Conservation (phyloP, 2,113 vertebrate genomes). For the Bos indicus region DNA sequence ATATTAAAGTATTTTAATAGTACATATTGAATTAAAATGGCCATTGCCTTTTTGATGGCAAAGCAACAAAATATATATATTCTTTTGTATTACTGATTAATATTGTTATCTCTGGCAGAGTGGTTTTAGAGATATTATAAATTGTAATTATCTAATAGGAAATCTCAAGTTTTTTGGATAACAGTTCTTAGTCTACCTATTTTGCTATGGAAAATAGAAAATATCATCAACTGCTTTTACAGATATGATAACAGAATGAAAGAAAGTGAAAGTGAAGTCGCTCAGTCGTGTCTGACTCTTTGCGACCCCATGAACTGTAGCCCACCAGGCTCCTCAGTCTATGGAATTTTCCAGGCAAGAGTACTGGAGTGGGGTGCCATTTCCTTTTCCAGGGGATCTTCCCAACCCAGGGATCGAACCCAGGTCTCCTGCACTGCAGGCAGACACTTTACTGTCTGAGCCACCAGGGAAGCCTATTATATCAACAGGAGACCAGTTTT, state of each 20-base stretch:
- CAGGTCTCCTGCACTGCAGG: too few species aligned
- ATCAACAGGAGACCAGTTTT: neutral
- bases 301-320: too few species aligned
- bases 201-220: conserved; percentile 5
- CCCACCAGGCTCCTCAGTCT: too few species aligned
- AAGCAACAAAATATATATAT: neutral
- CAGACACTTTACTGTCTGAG: too few species aligned
- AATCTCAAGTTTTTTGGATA: neutral
- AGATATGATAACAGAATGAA: neutral
- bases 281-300: too few species aligned
- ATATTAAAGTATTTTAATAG: neutral
- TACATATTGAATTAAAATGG: neutral
- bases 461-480: neutral
- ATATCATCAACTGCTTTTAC: neutral
- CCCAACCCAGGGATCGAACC: too few species aligned
- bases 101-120: neutral
- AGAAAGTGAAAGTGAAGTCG: too few species aligned
- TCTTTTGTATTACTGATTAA: neutral
- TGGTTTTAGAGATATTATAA: neutral
- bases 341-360: too few species aligned
- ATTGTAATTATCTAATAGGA: neutral
- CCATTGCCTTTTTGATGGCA: neutral
- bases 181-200: neutral
- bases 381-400: too few species aligned
- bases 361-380: too few species aligned